These are phyloP conservation scores for Xylocopa sonorina DNA, from an alignment of 1,140 invertebrate species.

Conservation along the genomic window DNA sequence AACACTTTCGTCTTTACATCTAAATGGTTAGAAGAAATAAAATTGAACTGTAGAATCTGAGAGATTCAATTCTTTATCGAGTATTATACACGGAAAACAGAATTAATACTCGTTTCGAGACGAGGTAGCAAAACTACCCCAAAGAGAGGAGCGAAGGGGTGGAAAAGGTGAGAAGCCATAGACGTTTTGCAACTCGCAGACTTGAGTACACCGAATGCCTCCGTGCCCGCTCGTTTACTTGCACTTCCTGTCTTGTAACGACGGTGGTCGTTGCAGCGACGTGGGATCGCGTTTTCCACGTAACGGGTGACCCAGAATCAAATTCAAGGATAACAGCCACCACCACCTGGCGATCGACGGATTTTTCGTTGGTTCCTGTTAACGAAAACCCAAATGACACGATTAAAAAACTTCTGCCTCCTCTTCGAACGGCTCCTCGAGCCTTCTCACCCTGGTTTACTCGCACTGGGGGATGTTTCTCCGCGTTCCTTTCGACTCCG, in stretches of 20 bases:
- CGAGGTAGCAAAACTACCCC: slow-evolving; percentile 7
- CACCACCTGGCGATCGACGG: no score
- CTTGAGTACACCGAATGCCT: slow-evolving; percentile 34
- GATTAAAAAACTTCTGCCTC: slow-evolving; percentile 35
- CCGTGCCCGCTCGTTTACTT: slow-evolving; percentile 34
- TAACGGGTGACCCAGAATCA: slow-evolving; percentile 33
- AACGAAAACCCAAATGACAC: slow-evolving; percentile 6
- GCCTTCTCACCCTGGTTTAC: neutral
- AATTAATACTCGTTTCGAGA: slow-evolving; percentile 28
- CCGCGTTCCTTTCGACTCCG: neutral
- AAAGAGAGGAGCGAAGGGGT: slow-evolving; percentile 6
- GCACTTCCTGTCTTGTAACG: slow-evolving; percentile 31
- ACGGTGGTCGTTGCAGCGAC: slow-evolving; percentile 1
- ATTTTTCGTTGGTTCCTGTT: slow-evolving; percentile 13
- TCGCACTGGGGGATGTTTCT: neutral
- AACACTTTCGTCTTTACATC: no score
- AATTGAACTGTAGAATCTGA: no score
- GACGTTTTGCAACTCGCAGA: slow-evolving; percentile 30
- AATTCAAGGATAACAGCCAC: neutral
- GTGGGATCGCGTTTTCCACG: slow-evolving; percentile 17
- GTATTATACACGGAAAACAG: neutral
- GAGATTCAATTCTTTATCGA: slow-evolving; percentile 25
- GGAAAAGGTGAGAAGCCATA: slow-evolving; percentile 10
- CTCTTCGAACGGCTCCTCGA: no score
- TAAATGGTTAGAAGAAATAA: no score